Evolutionary conservation across 2,113 vertebrate genomes (phyloP), one percentile per base, ranked within the genome.

Genomic region (Triplophysa dalaica): DNA sequence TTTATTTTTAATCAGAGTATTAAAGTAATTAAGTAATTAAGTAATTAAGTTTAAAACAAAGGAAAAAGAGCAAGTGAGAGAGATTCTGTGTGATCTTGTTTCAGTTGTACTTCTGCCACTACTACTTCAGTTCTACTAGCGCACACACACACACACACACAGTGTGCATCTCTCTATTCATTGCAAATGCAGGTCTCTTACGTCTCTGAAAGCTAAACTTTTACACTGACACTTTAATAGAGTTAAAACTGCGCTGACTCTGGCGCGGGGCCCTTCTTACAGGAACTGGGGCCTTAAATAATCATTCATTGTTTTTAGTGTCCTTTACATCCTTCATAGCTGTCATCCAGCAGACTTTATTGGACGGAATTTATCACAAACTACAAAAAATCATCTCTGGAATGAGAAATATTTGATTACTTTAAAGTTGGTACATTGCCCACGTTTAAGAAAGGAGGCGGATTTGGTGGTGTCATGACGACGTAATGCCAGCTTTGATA

Each of bases 261-360:
- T 77, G 80, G 73, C 66, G 48, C 6, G 1, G 9, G 38, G 66
- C 58, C 75, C 26, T 78, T 38, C 1, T n/a, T 33, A 54, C 38
- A 73, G 61, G 68, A 54, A 78, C 19, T 11, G 13, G 22, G 56
- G 61, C 41, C 50, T 73, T 66, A 82, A 78, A 61, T 82, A 78
- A 82, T 78, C 75, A 21, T 29, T 73, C 61, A 70, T 58, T 72
- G 4, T 48, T 14, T 11, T 29, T 12, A 0, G 4, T 67, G 81
- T 82, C 69, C 81, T 82, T 78, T 67, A 26, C 41, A 77, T 82
- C 75, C 52, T 82, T 82, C 62, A 52, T 56, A 48, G 61, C 62
- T 43, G 60, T 52, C 69, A 61, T 78, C 48, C 29, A 38, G 22
- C 58, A 10, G 1, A 38, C 52, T 82, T 72, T 80, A 80, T 65